Evolutionary conservation across 1,140 invertebrate species (phyloP), one percentile per base, ranked within the genome.

Genomic region (Proctacanthus coquilletti): DNA sequence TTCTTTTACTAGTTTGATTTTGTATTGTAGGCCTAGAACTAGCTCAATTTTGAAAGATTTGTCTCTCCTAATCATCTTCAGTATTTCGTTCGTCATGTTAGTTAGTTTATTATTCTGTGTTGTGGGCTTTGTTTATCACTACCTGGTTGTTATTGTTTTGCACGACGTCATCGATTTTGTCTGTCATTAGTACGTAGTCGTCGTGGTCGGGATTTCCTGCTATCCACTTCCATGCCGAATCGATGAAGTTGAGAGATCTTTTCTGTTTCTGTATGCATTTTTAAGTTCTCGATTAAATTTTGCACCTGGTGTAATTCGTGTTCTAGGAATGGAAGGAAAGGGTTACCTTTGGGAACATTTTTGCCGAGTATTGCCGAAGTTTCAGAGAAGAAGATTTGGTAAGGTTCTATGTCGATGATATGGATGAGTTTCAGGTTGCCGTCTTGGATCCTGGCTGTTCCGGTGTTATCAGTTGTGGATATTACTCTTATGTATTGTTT

Each of bases 131-230:
- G 13, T 42, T 42, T 18, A 39, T 42, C 11, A 39, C n/a, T 39
- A 42, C 18, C 36, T 42, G 41, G 19, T 21, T 42, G 38, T 42
- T 42, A 25, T 43, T 43, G 21, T 42, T 41, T 36, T 41, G 25
- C 15, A 41, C n/a, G 15, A 29, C 20, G 6, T 41, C 29, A 17
- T 41, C 36, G 4, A 37, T 36, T 36, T 41, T 41, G 3, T 25
- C 18, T 18, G 15, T 30, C 15, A 41, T 31, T 11, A 36, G 36
- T 15, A 27, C 23, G 15, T 20, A 23, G 34, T 41, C 40, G 17
- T 37, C 25, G 18, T 21, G 21, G 34, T 41, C 40, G 17, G 40
- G 34, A 20, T 18, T 36, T 14, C 32, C 39, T 10, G 33, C 33
- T 15, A 40, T 34, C 39, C 39, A 40, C n/a, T 35, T 40, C 39